Evolutionary conservation across 2,888 invertebrate species (phyloP).

Genomic region (Lomographa bimaculata): DNA sequence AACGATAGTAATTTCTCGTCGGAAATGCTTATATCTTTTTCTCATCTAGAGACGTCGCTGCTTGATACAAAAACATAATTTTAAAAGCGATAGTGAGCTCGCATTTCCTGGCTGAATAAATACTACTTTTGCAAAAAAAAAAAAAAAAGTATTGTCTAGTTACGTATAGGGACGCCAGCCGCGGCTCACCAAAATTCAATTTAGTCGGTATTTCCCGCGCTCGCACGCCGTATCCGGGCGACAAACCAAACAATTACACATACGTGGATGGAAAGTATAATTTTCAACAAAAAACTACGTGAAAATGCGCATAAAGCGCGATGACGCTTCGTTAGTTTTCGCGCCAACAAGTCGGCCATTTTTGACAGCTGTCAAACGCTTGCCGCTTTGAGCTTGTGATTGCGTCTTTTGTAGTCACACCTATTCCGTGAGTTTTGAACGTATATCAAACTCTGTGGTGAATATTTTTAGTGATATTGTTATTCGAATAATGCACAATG

Average conservation of each 20-base stretch:
- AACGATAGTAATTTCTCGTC: constrained; percentile 29
- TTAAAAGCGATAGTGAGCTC: constrained; percentile 7
- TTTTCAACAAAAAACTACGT: constrained; percentile 68
- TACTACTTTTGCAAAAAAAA: constrained; percentile 35
- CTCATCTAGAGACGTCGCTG: constrained; percentile 7
- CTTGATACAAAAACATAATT: constrained; percentile 10
- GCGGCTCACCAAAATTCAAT: constrained; percentile 75
- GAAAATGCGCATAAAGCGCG: constrained; percentile 61
- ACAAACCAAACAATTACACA: constrained; percentile 82
- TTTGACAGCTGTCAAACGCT: constrained; percentile 79
- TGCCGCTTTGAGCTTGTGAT: constrained; percentile 39
- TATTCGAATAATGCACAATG: constrained; percentile 68
- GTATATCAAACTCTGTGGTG: constrained; percentile 37
- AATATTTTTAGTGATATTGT: constrained; percentile 46
- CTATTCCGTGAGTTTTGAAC: constrained; percentile 34
- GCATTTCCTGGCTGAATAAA: constrained; percentile 26
- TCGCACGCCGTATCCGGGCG: constrained; percentile 53
- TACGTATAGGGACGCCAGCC: constrained; percentile 57
- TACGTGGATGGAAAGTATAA: constrained; percentile 78
- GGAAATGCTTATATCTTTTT: constrained; percentile 11
- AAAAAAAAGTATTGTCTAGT: constrained; percentile 41
- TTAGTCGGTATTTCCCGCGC: constrained; percentile 60
- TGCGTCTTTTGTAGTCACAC: constrained; percentile 66
- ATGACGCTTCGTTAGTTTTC: constrained; percentile 72
- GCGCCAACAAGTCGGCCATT: constrained; percentile 68